Evolutionary conservation across 2,797 vertebrate genomes (phyloP), one percentile per base, ranked within the genome.

Genomic region (Karalla daura): DNA sequence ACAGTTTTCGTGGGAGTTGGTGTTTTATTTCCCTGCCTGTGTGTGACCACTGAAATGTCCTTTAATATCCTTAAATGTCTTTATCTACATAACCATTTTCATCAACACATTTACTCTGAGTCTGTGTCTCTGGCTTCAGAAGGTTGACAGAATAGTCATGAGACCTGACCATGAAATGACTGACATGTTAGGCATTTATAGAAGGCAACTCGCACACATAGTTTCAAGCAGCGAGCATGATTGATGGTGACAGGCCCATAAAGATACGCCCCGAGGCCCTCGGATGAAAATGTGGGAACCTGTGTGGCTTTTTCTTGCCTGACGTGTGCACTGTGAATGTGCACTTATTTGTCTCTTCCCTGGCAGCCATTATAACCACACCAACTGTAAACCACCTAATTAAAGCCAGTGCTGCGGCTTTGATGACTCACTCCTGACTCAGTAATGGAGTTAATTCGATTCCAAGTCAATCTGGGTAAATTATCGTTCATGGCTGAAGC

Each of bases 1-100:
- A 90, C 61, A 36, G 71, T 87, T 91, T 91, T 66, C 56, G 73
- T 89, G 86, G 89, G 91, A 82, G 30, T 32, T 27, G n/a, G 40
- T 69, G 65, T 80, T 53, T 63, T 62, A 28, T 70, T 56, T 69
- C 15, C 17, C 11, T 67, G 28, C 21, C 13, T 43, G 25, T 58
- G 25, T 59, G 15, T 36, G 1, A 14, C 37, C 12, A 17, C 4
- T 27, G 4, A 52, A 23, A 11, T n/a, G 4, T 54, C 8, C 35
- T 30, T 25, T 40, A 12, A 35, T 12, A 37, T 32, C 14, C 17
- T 25, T 17, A 8, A 2, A 17, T 7, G 27, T 5, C 14, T 20
- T 15, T 27, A 13, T 43, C 8, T n/a, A n/a, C n/a, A n/a, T n/a
- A n/a, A n/a, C n/a, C n/a, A n/a, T n/a, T n/a, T n/a, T n/a, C n/a